Percentiles rank a stretch among this genome's conserved stretches.
Evolutionary conservation across 2,888 invertebrate species (phyloP).

Genomic region (Drosophila nr. medialis): DNA sequence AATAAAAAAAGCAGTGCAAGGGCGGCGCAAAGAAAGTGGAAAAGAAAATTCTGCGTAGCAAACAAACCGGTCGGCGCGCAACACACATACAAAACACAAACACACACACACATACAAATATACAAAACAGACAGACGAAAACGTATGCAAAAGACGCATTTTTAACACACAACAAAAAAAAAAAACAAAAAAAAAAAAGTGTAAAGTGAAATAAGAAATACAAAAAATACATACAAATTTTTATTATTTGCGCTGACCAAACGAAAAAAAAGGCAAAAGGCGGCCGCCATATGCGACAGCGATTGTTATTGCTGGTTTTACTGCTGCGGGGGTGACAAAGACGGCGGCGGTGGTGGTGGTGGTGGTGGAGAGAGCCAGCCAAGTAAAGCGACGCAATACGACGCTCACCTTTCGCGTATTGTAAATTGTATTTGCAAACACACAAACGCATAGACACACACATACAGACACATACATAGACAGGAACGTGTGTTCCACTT

Average conservation of each 20-base stretch:
- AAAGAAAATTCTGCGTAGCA: constrained; percentile 77
- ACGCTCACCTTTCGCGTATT: constrained; percentile 67
- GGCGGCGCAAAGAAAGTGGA: constrained; percentile 60
- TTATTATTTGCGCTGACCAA: constrained; percentile 62
- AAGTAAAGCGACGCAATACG: constrained; percentile 37
- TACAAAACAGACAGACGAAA: constrained; percentile 51
- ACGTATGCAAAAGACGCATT: constrained; percentile 68
- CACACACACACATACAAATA: constrained; percentile 37
- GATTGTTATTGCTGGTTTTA: constrained; percentile 27
- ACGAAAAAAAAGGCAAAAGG: constrained; percentile 56
- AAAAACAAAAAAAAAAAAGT: constrained; percentile 24
- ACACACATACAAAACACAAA: constrained; percentile 65
- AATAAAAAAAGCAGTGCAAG: constrained; percentile 47
- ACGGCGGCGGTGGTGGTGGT: constrained; percentile 46
- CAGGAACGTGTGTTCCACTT: constrained; percentile 71
- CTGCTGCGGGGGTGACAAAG: constrained; percentile 70
- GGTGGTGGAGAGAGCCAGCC: constrained; percentile 48
- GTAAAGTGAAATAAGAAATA: constrained; percentile 28
- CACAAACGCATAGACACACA: constrained; percentile 49
- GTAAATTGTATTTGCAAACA: constrained; percentile 74
- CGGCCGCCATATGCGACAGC: constrained; percentile 68
- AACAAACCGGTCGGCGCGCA: constrained; percentile 73
- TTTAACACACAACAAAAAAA: constrained; percentile 26
- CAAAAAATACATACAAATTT: constrained; percentile 46
- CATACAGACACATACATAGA: constrained; percentile 32